Base-by-base conservation (phyloP, 2,888 invertebrate species). In the Spatulosminthurus flaviceps region DNA sequence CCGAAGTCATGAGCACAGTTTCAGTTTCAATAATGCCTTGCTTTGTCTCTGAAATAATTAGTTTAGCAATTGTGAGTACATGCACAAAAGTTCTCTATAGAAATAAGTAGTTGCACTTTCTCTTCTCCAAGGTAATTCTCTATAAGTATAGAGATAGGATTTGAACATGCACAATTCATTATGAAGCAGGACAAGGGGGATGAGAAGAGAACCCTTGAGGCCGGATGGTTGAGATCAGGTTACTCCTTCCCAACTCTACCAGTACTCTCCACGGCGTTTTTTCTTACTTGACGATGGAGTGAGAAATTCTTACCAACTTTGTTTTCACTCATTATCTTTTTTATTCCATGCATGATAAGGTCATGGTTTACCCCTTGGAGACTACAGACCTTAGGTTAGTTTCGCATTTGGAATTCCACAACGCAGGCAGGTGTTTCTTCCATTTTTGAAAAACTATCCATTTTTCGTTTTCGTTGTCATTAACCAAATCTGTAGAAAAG, bases 141-240 rank as follows among this genome's bases (percentile, higher is more conserved):
- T 34, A 34, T 51, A 41, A 41, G 7, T 7, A 41, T 41, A 41
- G 41, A 9, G 41, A 7, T 9, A 41, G 41, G 13, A 7, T 41
- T 41, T 9, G 5, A 9, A 51, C 34, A 34, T 34, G 51, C n/a
- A 51, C 16, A 2, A 16, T 51, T 51, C 51, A 51, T 51, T 51
- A 51, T 51, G 51, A 19, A 51, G 51, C 7, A 19, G n/a, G 51
- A 51, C n/a, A 13, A 51, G 51, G 5, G 51, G 51, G n/a, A 16
- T n/a, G 19, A 51, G 51, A 51, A 51, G 9, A 51, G 51, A 51
- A 51, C 51, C 51, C 51, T 51, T 51, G 51, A 51, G 51, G 51
- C 51, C 51, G 51, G 51, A 51, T 51, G 51, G 51, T n/a, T 51
- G n/a, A 19, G 51, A 51, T 51, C 51, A 51, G 16, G 51, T 51